Evolutionary conservation across 2,888 invertebrate genomes (phyloP), one percentile per base, ranked within the genome.

Genomic region (Pteria penguin): DNA sequence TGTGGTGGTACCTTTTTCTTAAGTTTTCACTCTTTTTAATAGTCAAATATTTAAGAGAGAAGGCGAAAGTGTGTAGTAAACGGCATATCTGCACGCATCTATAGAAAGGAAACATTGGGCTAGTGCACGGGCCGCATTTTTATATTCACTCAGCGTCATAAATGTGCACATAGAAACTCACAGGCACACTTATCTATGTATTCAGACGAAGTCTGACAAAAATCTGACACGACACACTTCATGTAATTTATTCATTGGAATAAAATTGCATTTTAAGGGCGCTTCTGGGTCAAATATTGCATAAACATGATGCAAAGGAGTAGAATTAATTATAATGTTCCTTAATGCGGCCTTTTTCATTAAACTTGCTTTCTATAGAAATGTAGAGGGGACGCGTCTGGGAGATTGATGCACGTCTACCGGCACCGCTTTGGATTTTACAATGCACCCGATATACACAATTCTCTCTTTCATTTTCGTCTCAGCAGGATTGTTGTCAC

Each of bases 191-290:
- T 45, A 45, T 45, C 8, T 14, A 8, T 45, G 45, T 45, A 18
- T 18, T 14, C 0, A 45, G 45, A 18, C 45, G 45, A 45, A 18
- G 11, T 8, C 18, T 45, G 18, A 8, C 18, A 45, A 45, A 45
- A 45, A 45, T 18, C 45, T 18, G 11, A 45, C 45, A 45, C 45
- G 45, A 8, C 45, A 45, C 45, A 45, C 45, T 45, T 45, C 45
- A 45, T 45, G 18, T 63, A 63, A 63, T 63, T 63, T 63, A 63
- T 63, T 63, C 63, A 63, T 63, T 36, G 36, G 63, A 33, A 33
- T 63, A 36, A 14, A 32, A 63, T 36, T 33, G 36, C 63, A 63
- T 36, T 33, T 63, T 32, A 63, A 31, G 45, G 33, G 36, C 33
- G 33, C 33, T 63, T 63, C 31, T 36, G 63, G 63, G 36, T 63